Percentiles rank a stretch among this genome's conserved stretches.
phyloP scores from a whole-genome alignment of 2,888 invertebrate species.

The Rosalia funebris region DNA sequence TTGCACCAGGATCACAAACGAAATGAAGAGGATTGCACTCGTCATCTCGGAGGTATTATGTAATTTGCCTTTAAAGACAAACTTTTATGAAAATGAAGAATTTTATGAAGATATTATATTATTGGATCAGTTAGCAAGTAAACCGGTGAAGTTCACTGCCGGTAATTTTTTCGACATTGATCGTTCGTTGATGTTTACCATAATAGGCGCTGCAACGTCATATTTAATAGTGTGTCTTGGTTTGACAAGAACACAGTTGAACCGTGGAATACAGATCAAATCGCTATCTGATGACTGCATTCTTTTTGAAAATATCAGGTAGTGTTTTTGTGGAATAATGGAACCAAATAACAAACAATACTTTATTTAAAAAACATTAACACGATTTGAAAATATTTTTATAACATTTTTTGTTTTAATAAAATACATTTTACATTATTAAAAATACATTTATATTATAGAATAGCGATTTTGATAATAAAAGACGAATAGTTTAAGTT shows the following conservation, averaged over 20 bases:
- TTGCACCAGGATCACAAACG: slow-evolving; percentile 13
- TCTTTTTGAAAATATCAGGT: too few relatives aligned
- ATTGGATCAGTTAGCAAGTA: slow-evolving; percentile 21
- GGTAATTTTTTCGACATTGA: slow-evolving; percentile 37
- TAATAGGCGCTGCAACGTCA: slow-evolving; percentile 31
- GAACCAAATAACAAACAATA: slow-evolving; percentile 24
- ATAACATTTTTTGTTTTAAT: too few relatives aligned
- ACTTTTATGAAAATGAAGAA: slow-evolving; percentile 13
- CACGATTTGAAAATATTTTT: slow-evolving; percentile 18
- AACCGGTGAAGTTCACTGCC: slow-evolving; percentile 26
- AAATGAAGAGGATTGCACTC: slow-evolving; percentile 27
- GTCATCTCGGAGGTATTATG: slow-evolving; percentile 28
- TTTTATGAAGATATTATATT: slow-evolving; percentile 30
- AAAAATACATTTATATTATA: slow-evolving; percentile 68
- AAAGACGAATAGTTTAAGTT: too few relatives aligned
- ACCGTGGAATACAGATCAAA: too few relatives aligned
- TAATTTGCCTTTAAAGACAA: slow-evolving; percentile 18
- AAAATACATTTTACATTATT: slow-evolving; percentile 28
- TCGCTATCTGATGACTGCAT: too few relatives aligned
- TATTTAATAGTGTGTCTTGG: slow-evolving; percentile 32
- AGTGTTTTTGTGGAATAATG: too few relatives aligned
- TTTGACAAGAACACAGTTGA: slow-evolving; percentile 18
- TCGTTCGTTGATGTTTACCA: slow-evolving; percentile 29
- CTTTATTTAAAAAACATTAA: slow-evolving; percentile 24
- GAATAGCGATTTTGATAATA: slow-evolving; percentile 52